Evolutionary conservation across 1,140 invertebrate genomes (phyloP).

Genomic region (Reticulitermes speratus): DNA sequence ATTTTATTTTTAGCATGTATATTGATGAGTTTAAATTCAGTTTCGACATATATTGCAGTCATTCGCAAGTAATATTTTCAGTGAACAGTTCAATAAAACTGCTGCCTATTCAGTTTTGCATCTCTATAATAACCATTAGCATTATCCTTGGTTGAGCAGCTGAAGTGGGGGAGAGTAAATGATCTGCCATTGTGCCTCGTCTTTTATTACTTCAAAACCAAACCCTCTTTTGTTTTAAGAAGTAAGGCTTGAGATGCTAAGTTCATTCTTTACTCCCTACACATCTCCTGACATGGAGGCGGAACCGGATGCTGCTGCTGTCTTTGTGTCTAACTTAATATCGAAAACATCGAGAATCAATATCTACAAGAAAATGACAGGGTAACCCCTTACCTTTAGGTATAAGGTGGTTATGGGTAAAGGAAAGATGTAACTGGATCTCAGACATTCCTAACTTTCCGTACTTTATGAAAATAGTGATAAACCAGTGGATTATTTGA

Average conservation of each 20-base stretch:
- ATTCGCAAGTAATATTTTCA: not conserved
- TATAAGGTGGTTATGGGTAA: not conserved
- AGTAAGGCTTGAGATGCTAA: not conserved
- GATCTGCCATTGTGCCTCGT: not conserved
- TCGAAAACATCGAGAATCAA: slow-evolving; percentile 2
- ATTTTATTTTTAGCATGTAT: not conserved
- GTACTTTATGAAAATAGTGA: not conserved
- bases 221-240: not conserved
- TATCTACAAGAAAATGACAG: not conserved
- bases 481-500: not conserved
- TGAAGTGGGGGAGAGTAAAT: not conserved
- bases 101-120: not conserved
- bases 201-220: not conserved
- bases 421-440: not conserved
- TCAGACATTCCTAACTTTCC: not conserved
- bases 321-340: slow-evolving; percentile 9
- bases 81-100: not conserved
- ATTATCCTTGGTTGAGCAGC: not conserved
- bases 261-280: not conserved
- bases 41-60: not conserved
- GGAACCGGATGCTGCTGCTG: not conserved
- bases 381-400: not conserved
- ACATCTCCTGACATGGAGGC: not conserved
- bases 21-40: not conserved
- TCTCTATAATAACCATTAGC: not conserved